Conservation (phyloP, 2,113 vertebrate genomes). For the Channa maculata region DNA sequence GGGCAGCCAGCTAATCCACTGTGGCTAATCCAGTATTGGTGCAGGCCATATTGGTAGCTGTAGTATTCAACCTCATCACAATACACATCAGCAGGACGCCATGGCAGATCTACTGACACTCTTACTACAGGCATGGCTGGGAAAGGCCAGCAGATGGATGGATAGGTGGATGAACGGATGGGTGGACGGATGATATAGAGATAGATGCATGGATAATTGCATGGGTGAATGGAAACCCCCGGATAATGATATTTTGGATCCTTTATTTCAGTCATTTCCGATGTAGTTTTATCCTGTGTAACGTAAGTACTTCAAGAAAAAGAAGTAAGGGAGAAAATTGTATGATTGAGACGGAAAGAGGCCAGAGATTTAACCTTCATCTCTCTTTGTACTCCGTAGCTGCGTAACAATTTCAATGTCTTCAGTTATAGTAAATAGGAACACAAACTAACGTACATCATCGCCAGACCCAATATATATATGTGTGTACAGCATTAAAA, state of each 20-base stretch:
- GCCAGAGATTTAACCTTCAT: background rate
- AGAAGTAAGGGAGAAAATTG: background rate
- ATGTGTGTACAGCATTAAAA: background rate
- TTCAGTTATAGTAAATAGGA: background rate
- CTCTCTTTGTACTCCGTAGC: background rate
- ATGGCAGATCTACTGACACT: conserved; percentile 82
- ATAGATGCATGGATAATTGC: conserved; percentile 15
- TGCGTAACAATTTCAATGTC: background rate
- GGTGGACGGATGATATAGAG: conserved; percentile 29
- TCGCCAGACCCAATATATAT: background rate
- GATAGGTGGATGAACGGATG: conserved; percentile 52
- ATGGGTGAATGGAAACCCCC: conserved; percentile 8
- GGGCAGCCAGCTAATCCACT: conserved; percentile 82
- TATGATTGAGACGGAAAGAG: conserved; percentile 1
- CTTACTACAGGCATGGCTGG: conserved; percentile 69
- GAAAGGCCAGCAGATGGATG: conserved; percentile 77
- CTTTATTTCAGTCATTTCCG: conserved; percentile 4
- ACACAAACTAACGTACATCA: background rate
- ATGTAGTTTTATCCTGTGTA: background rate
- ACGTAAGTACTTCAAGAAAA: conserved; percentile 4
- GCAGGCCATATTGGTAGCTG: conserved; percentile 81
- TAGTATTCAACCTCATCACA: conserved; percentile 80
- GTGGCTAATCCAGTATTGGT: conserved; percentile 84
- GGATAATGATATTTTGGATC: background rate
- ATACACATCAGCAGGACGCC: conserved; percentile 83